A percentile compares a stretch with the other conserved stretches of the same genome.
These are phyloP conservation scores for Euphonia xanthogaster DNA, from an alignment of 2,797 vertebrate species.

Conservation along the genomic window DNA sequence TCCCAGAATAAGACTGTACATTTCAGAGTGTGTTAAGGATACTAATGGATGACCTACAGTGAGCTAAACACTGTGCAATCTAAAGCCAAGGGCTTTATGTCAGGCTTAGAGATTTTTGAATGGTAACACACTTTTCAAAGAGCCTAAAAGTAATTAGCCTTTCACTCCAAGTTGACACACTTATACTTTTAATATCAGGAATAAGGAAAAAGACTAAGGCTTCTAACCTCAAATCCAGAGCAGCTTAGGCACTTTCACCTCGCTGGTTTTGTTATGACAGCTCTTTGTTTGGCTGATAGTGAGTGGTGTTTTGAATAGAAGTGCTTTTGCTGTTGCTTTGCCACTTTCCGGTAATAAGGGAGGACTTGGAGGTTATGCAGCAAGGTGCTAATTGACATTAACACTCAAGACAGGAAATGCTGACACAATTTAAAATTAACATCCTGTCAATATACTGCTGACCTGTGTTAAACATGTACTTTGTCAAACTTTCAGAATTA, in stretches of 20 bases:
- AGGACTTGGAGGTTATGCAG: conserved; percentile 67
- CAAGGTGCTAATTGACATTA: conserved; percentile 67
- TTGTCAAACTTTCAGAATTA: conserved; percentile 55
- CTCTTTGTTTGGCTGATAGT: conserved; percentile 61
- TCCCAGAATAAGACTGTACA: not conserved
- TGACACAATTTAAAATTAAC: conserved; percentile 71
- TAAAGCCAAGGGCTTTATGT: conserved; percentile 56
- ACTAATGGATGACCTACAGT: conserved; percentile 23
- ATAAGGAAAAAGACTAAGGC: conserved; percentile 30
- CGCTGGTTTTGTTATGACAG: conserved; percentile 47
- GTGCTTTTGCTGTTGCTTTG: conserved; percentile 47
- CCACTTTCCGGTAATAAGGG: conserved; percentile 58
- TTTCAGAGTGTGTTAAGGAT: not conserved
- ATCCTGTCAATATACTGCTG: conserved; percentile 45
- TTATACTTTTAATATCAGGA: conserved; percentile 49
- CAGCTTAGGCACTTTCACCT: conserved; percentile 46
- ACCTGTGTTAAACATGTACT: conserved; percentile 31
- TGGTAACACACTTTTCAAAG: conserved; percentile 38
- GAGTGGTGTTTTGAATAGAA: conserved; percentile 55
- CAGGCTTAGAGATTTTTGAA: conserved; percentile 50
- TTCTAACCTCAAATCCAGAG: conserved; percentile 46
- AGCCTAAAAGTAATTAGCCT: conserved; percentile 59
- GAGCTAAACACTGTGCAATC: not conserved
- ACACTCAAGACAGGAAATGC: conserved; percentile 66
- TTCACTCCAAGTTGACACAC: conserved; percentile 18